phyloP scores from a whole-genome alignment of 1,140 invertebrate species.

The Leptonema lineaticorne region DNA sequence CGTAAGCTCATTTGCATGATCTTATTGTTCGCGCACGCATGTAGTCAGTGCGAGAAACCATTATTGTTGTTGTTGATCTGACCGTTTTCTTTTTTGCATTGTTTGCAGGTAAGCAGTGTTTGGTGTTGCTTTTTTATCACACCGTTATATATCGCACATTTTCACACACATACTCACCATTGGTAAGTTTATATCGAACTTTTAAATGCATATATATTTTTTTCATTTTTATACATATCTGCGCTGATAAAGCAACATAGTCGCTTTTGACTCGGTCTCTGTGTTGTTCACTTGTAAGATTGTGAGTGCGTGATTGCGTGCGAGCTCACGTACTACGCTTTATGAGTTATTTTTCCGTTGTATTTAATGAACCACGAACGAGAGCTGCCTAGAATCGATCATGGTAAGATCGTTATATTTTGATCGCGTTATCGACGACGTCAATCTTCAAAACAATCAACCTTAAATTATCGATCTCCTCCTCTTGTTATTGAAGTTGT shows the following conservation, averaged over 20 bases:
- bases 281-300: too few species aligned
- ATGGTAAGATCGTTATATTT: constrained; percentile 16
- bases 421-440: constrained; percentile 9
- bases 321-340: too few species aligned
- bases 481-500: neutral
- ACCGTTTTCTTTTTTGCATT: neutral
- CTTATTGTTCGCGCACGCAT: constrained; percentile 8
- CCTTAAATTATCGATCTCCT: constrained; percentile 20
- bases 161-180: too few species aligned
- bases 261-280: too few species aligned
- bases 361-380: constrained; percentile 7
- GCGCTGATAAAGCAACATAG: too few species aligned
- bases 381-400: constrained; percentile 2
- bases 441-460: constrained; percentile 22
- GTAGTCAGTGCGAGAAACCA: constrained; percentile 7
- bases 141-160: too few species aligned
- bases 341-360: constrained; percentile 2
- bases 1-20: constrained; percentile 25
- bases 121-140: neutral
- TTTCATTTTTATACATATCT: too few species aligned
- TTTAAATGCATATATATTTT: too few species aligned
- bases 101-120: neutral
- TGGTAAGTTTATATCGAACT: too few species aligned
- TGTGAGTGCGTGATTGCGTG: too few species aligned
- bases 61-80: constrained; percentile 1